Evolutionary conservation across 2,113 vertebrate species (phyloP).

Genomic region (Ariopsis seemanni): DNA sequence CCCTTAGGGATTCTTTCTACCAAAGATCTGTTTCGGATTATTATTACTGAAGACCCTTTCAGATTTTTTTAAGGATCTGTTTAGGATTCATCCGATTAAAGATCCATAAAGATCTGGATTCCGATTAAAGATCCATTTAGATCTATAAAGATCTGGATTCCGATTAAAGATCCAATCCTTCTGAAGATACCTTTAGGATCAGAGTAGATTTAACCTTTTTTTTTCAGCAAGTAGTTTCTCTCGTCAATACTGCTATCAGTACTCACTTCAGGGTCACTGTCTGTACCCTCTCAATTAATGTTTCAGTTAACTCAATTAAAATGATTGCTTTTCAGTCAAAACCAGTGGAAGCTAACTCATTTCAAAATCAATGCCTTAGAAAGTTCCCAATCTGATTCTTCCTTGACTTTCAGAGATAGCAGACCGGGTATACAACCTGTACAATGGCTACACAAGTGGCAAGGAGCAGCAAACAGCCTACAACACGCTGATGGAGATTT

Average conservation of each 20-base stretch:
- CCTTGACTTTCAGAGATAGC: constrained; percentile 81
- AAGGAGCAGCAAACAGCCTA: constrained; percentile 98
- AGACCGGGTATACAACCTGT: constrained; percentile 96
- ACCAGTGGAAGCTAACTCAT: neutral
- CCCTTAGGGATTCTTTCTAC: neutral
- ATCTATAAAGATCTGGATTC: too few relatives aligned
- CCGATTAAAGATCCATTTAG: neutral
- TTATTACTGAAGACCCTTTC: neutral
- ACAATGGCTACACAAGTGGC: constrained; percentile 98
- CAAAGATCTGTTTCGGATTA: neutral
- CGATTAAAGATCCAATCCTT: too few relatives aligned
- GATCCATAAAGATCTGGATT: too few relatives aligned
- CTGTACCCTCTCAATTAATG: neutral
- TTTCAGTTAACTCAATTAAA: neutral
- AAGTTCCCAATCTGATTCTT: neutral
- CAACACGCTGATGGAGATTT: constrained; percentile 94
- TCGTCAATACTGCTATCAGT: neutral
- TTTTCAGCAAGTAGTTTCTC: too few relatives aligned
- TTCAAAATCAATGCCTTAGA: neutral
- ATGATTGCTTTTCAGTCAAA: neutral
- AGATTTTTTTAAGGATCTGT: neutral
- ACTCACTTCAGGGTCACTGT: neutral
- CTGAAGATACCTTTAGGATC: neutral
- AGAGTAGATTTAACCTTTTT: neutral
- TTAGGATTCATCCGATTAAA: neutral